Evolutionary conservation across 23 tunicate genomes (phyloP), one percentile per base, ranked within the genome.

Genomic region (Aplidium turbinatum): DNA sequence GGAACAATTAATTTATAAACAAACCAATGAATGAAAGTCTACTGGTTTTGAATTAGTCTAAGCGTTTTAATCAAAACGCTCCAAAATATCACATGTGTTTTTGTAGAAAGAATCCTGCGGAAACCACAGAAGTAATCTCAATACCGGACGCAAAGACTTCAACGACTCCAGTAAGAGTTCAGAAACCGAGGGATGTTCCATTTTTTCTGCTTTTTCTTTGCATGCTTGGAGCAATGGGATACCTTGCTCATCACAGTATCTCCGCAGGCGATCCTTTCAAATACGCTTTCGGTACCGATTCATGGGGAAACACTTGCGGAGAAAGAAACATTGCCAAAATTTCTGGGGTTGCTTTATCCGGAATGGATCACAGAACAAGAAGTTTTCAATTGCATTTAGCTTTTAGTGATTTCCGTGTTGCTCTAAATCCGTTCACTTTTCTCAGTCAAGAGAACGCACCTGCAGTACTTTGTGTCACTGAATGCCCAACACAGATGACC

Each of bases 251-350:
- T 27, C 42, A 45, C 58, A 50, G 67, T 22, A 45, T 38, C 26
- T 46, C 33, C 13, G 25, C 27, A 0, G 97, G 97, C 13, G 83
- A 91, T 30, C 90, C 90, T 0, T 68, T 46, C 35, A 77, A 86
- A 4, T 91, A 91, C 65, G 16, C 79, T 9, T 0, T 78, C 47
- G 97, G 97, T 0, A 64, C 57, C 2, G 97, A 91, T 74, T 91
- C 97, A 3, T 91, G 92, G 91, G 97, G 97, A 31, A 91, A 91
- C 36, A 76, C 76, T 1, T 91, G 97, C 45, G 91, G 97, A 20
- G 25, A 80, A 26, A 84, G 84, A 42, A 31, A 50, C 50, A 91
- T 79, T 33, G 1, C 21, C 26, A 20, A 0, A 1, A 57, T 71
- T 33, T 33, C 38, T 1, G 79, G 77, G 26, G 81, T 74, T 3